These are phyloP conservation scores for Lasioglossum morio DNA, from an alignment of 2,888 invertebrate genomes.

Conservation along the genomic window DNA sequence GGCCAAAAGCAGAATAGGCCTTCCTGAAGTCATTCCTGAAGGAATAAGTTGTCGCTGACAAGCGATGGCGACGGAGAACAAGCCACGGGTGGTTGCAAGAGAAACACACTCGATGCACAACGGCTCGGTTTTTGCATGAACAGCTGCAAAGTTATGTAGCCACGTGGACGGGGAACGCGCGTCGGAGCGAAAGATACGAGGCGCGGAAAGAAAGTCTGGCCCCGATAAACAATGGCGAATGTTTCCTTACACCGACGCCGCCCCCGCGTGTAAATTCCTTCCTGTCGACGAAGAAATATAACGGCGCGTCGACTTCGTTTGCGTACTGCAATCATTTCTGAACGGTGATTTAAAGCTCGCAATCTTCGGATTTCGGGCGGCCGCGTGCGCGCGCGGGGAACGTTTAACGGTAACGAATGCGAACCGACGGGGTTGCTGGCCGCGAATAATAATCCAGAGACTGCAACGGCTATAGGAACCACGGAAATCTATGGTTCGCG, in stretches of 20 bases:
- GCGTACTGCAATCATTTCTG: constrained; percentile 36
- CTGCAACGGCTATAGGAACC: neutral
- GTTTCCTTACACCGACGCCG: constrained; percentile 62
- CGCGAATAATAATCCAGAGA: constrained; percentile 21
- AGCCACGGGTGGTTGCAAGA: too few species aligned
- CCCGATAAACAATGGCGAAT: constrained; percentile 78
- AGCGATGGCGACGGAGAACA: too few species aligned
- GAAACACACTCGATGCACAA: constrained; percentile 71
- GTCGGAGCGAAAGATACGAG: constrained; percentile 10
- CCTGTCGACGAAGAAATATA: constrained; percentile 72
- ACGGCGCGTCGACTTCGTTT: constrained; percentile 45
- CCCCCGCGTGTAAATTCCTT: constrained; percentile 74
- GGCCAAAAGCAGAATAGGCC: too few species aligned
- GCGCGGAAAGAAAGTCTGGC: constrained; percentile 48
- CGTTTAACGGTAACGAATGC: constrained; percentile 24
- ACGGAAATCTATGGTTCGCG: neutral
- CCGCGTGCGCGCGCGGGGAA: neutral
- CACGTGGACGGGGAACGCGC: constrained; percentile 25
- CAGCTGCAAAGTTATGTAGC: constrained; percentile 62
- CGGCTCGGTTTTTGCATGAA: constrained; percentile 62
- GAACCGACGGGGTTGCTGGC: neutral
- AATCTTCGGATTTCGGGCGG: constrained; percentile 27
- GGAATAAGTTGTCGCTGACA: too few species aligned
- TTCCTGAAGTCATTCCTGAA: too few species aligned
- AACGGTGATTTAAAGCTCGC: constrained; percentile 54